Percentiles rank a stretch among this genome's conserved stretches.
phyloP scores from a whole-genome alignment of 2,113 vertebrate genomes.

The Tragelaphus strepsiceros region DNA sequence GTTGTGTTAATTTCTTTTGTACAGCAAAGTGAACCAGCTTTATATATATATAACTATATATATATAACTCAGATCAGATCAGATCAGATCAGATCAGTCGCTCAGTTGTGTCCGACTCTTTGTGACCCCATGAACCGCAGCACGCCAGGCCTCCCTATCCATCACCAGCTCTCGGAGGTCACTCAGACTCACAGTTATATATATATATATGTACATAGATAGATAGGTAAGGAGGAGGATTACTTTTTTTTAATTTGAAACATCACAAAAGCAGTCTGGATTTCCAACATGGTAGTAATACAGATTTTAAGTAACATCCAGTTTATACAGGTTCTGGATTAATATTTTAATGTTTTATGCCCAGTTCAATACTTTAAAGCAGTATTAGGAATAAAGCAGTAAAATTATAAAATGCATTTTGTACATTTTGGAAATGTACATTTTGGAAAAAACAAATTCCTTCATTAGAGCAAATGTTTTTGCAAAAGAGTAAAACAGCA shows the following conservation, averaged over 20 bases:
- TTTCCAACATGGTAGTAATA: slow-evolving; percentile 72
- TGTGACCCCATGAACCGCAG: no score
- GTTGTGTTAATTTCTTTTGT: neutral
- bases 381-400: slow-evolving; percentile 69
- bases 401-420: slow-evolving; percentile 68
- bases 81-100: no score
- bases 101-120: no score
- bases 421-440: slow-evolving; percentile 42
- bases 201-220: neutral
- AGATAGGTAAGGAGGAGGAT: slow-evolving; percentile 20
- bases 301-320: slow-evolving; percentile 72
- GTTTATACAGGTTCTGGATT: slow-evolving; percentile 63
- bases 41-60: neutral
- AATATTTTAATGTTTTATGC: slow-evolving; percentile 68
- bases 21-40: neutral
- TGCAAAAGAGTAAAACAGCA: neutral
- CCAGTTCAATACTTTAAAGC: slow-evolving; percentile 68
- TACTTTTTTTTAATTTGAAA: slow-evolving; percentile 70
- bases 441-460: slow-evolving; percentile 52
- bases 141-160: no score
- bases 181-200: no score
- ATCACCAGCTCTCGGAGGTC: no score
- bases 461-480: slow-evolving; percentile 68
- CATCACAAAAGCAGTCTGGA: slow-evolving; percentile 70
- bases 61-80: no score